Evolutionary conservation across 2,113 vertebrate genomes (phyloP).

Genomic region (Sinocyclocheilus anshuiensis): DNA sequence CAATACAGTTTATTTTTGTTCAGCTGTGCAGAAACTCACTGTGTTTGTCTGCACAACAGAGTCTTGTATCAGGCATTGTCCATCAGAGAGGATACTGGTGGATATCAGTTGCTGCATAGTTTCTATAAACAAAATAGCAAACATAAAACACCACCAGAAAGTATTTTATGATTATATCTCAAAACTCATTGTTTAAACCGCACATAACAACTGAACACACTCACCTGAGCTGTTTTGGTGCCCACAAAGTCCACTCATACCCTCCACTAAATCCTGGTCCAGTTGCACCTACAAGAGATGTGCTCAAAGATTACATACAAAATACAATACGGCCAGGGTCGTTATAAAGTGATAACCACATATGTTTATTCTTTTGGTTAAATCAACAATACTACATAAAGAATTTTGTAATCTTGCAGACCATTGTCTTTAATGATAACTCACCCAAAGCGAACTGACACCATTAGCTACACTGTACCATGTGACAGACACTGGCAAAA

Average conservation of each 20-base stretch:
- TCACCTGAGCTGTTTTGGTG: slow-evolving; percentile 45
- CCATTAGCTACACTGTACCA: slow-evolving; percentile 66
- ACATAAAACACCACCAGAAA: neutral
- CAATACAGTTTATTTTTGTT: too few relatives aligned
- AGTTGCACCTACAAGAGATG: slow-evolving; percentile 66
- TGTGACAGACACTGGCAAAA: slow-evolving; percentile 71
- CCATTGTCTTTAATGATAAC: slow-evolving; percentile 9
- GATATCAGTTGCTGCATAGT: slow-evolving; percentile 51
- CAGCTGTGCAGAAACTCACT: slow-evolving; percentile 43
- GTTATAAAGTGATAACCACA: too few relatives aligned
- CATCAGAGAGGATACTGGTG: slow-evolving; percentile 42
- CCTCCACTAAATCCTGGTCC: slow-evolving; percentile 51
- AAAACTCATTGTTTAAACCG: neutral
- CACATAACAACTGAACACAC: neutral
- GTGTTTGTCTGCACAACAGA: rapidly evolving
- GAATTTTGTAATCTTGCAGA: neutral
- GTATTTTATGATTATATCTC: neutral
- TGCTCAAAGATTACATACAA: neutral
- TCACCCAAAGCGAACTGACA: slow-evolving; percentile 69
- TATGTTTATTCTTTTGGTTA: neutral
- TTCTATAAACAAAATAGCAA: slow-evolving; percentile 39
- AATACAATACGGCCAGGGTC: neutral
- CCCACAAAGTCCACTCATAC: slow-evolving; percentile 72
- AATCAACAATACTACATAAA: neutral
- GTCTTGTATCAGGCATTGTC: slow-evolving; percentile 64